Conservation (phyloP, 2,113 vertebrate species). For the Anoura caudifer region DNA sequence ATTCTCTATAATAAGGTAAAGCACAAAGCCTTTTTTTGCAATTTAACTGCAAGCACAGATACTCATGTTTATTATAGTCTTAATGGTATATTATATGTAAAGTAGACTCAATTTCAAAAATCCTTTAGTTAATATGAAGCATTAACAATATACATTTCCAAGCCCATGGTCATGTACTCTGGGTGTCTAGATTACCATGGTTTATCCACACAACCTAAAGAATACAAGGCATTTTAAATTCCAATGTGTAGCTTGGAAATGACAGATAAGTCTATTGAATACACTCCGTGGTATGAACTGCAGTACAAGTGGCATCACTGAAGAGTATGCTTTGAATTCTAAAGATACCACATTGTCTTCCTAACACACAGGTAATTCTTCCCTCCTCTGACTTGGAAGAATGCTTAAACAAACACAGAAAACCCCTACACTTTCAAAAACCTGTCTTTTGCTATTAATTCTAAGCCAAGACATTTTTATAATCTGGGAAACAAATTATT, state of each 20-base stretch:
- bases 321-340: background rate
- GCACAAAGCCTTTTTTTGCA: background rate
- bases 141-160: background rate
- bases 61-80: background rate
- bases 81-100: background rate
- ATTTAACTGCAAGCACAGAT: background rate
- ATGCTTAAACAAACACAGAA: background rate
- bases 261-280: background rate
- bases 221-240: background rate
- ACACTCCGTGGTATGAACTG: background rate
- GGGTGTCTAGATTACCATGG: background rate
- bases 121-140: background rate
- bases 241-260: background rate
- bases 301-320: background rate
- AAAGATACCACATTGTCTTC: background rate
- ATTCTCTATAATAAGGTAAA: conserved; percentile 41
- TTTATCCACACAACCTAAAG: background rate
- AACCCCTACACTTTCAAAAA: background rate
- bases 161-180: background rate
- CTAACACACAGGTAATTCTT: background rate
- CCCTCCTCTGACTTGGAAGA: background rate
- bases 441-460: conserved; percentile 2
- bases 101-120: background rate
- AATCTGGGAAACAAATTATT: background rate
- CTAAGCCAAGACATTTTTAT: background rate